Base-by-base conservation (phyloP, 2,113 vertebrate species). In the Sterna hirundo region DNA sequence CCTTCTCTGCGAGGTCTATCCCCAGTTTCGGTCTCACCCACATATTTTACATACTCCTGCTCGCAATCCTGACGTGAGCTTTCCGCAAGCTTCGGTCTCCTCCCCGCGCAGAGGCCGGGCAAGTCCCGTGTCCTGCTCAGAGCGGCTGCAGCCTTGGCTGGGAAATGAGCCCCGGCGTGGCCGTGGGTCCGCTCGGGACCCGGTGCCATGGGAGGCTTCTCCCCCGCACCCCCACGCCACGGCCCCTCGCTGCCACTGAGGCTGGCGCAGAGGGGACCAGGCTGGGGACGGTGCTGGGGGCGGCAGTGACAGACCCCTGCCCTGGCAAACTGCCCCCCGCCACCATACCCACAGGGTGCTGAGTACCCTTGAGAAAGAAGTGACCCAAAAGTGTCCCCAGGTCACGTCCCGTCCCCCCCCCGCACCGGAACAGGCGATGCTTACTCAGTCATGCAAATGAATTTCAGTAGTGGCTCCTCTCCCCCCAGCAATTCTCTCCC, bases 81-180 rank as follows among this genome's bases (percentile, higher is more conserved):
- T 47, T 32, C 23, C 3, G 2, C 1, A 5, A 54, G 49, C 79
- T 85, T 54, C 10, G 4, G 32, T 11, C 9, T 1, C 51, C 16
- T 76, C 54, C 52, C 52, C 1, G 6, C 0, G 0, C 7, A 9
- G 61, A 30, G 34, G 8, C 15, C 0, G 1, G 36, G 30, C 42
- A 38, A 4, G 19, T 30, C 21, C 9, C 4, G 11, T 17, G 47
- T 32, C 30, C 85, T 51, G 68, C 82, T 60, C 52, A 7, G 66
- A 25, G 12, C 81, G 12, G 27, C 36, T 15, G 1, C 22, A 2
- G 10, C 58, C 30, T 10, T 1, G 4, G 30, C 71, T 2, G 29
- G 52, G 52, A 30, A 29, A 14, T 2, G 40, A 85, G 46, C 34
- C 15, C 4, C 29, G 21, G 32, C 34, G 57, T 0, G 3, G 52